A percentile compares a stretch with the other conserved stretches of the same genome.
These are phyloP conservation scores for Tetragonula carbonaria DNA, from an alignment of 2,888 invertebrate genomes.

Conservation along the genomic window DNA sequence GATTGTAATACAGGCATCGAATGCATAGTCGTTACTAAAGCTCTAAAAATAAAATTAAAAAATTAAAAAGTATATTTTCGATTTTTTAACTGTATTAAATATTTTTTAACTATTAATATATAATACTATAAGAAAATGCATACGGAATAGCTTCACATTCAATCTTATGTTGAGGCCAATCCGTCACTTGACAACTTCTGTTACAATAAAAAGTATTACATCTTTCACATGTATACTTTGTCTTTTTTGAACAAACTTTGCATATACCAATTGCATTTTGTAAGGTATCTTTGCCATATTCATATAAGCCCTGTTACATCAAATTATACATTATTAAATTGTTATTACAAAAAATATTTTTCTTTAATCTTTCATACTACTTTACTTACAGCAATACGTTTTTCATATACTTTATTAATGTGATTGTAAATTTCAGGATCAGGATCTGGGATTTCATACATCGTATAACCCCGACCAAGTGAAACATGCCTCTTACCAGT, in stretches of 20 bases:
- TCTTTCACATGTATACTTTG: constrained; percentile 60
- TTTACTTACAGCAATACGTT: constrained; percentile 66
- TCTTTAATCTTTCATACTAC: neutral
- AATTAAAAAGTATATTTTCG: neutral
- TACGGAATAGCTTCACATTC: constrained; percentile 77
- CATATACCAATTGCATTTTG: constrained; percentile 70
- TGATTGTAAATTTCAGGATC: constrained; percentile 62
- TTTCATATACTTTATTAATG: constrained; percentile 71
- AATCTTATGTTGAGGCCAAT: constrained; percentile 77
- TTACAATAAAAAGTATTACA: constrained; percentile 78
- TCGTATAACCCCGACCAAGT: constrained; percentile 79
- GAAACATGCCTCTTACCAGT: constrained; percentile 78
- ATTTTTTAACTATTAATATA: neutral
- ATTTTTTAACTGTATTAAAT: neutral
- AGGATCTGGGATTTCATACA: constrained; percentile 74
- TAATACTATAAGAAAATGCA: constrained; percentile 49
- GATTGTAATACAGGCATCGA: constrained; percentile 10
- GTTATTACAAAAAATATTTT: neutral
- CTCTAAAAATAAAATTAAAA: constrained; percentile 43
- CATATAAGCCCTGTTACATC: constrained; percentile 72
- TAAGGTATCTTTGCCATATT: constrained; percentile 70
- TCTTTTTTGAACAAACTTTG: constrained; percentile 59
- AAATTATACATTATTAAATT: constrained; percentile 6
- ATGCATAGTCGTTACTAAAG: constrained; percentile 39
- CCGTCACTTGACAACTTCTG: constrained; percentile 73